A percentile compares a stretch with the other conserved stretches of the same genome.
phyloP scores from a whole-genome alignment of 1,140 invertebrate genomes.

The Macrobrachium nipponense region DNA sequence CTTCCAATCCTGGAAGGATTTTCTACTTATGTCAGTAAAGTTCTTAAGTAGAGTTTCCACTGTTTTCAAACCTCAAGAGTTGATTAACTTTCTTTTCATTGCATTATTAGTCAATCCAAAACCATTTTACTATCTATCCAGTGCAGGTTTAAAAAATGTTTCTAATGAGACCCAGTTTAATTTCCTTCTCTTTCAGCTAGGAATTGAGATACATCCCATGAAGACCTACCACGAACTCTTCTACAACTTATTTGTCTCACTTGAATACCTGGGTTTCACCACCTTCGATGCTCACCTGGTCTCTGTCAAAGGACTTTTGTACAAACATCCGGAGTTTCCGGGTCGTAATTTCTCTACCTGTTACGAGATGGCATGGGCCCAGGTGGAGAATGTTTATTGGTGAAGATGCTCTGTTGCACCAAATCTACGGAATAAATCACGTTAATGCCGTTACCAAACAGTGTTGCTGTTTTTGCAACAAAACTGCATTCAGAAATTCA shows the following conservation, averaged over 20 bases:
- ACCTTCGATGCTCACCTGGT: neutral
- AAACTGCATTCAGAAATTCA: too few relatives aligned
- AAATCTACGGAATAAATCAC: too few relatives aligned
- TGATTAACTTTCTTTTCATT: neutral
- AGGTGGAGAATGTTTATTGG: neutral
- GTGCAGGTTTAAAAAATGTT: neutral
- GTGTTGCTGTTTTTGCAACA: too few relatives aligned
- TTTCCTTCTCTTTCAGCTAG: neutral
- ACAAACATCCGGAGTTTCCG: neutral
- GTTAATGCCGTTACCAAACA: too few relatives aligned
- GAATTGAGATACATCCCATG: neutral
- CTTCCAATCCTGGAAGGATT: too few relatives aligned
- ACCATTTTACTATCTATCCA: neutral
- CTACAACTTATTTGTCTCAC: neutral
- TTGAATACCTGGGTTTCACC: conserved; percentile 14
- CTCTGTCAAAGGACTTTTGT: neutral
- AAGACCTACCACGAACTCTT: neutral
- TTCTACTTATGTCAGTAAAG: too few relatives aligned
- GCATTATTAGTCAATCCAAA: neutral
- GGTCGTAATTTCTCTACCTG: neutral
- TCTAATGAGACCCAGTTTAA: neutral
- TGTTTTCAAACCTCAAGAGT: too few relatives aligned
- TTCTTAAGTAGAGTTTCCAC: too few relatives aligned
- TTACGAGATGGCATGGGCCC: conserved; percentile 4
- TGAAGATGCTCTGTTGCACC: neutral